phyloP scores from a whole-genome alignment of 2,797 vertebrate species.

The Xenops minutus region DNA sequence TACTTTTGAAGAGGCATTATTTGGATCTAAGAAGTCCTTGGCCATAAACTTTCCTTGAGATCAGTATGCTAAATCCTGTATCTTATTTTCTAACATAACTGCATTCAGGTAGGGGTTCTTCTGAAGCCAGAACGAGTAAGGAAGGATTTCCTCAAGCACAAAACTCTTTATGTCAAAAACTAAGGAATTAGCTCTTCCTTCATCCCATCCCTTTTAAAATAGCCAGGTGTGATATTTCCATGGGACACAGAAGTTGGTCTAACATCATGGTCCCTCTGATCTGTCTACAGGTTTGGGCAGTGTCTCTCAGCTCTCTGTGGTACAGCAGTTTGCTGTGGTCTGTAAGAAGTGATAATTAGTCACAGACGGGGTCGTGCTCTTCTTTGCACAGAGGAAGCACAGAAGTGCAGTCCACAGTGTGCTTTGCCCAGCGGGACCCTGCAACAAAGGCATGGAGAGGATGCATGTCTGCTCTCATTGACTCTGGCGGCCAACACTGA shows the following conservation, averaged over 20 bases:
- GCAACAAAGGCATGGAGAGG: neutral
- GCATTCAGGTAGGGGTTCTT: neutral
- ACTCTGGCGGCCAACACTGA: neutral
- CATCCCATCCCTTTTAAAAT: neutral
- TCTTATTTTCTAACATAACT: neutral
- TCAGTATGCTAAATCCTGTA: neutral
- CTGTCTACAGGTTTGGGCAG: neutral
- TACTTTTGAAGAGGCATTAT: neutral
- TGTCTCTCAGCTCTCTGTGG: neutral
- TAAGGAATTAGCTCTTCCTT: neutral
- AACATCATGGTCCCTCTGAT: neutral
- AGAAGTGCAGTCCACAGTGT: neutral
- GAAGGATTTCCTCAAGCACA: neutral
- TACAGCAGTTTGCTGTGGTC: neutral
- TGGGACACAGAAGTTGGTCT: neutral
- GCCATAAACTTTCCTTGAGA: neutral
- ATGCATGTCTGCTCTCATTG: neutral
- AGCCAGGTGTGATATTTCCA: neutral
- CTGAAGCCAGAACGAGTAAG: neutral
- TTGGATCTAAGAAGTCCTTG: neutral
- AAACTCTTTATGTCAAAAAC: neutral
- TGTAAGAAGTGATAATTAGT: slow-evolving; percentile 47
- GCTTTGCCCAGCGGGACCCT: slow-evolving; percentile 8
- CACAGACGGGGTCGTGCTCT: neutral
- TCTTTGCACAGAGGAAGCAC: neutral